Percentiles rank a stretch among this genome's conserved stretches.
Evolutionary conservation across 2,797 vertebrate species (phyloP).

Genomic region (Intellagama lesueurii): DNA sequence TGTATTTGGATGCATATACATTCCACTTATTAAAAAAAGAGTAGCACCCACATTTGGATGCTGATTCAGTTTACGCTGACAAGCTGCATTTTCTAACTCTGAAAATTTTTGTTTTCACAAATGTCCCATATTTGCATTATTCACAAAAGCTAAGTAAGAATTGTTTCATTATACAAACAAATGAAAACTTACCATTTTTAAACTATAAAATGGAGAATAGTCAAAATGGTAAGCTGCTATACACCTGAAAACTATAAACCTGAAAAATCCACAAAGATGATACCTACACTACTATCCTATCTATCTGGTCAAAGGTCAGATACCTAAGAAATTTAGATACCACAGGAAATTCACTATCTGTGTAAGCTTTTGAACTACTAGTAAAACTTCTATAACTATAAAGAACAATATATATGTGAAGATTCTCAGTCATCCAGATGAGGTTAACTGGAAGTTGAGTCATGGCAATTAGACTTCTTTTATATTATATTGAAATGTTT

Average conservation of each 20-base stretch:
- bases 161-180: not conserved
- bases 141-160: not conserved
- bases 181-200: not conserved
- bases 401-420: conserved; percentile 10
- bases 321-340: conserved; percentile 2
- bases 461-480: no score
- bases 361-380: conserved; percentile 33
- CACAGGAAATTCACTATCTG: conserved; percentile 16
- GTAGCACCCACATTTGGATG: not conserved
- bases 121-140: not conserved
- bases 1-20: not conserved
- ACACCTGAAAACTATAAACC: conserved; percentile 26
- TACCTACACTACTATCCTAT: conserved; percentile 22
- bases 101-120: not conserved
- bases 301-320: conserved; percentile 12
- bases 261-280: conserved; percentile 4
- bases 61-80: not conserved
- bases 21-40: not conserved
- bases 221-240: not conserved
- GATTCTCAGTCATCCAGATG: no score
- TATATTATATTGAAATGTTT: no score
- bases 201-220: not conserved
- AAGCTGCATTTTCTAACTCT: not conserved
- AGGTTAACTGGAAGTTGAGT: no score
- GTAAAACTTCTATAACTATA: conserved; percentile 29